These are phyloP conservation scores for Gallinago stenura DNA, from an alignment of 2,797 vertebrate species.

Conservation along the genomic window DNA sequence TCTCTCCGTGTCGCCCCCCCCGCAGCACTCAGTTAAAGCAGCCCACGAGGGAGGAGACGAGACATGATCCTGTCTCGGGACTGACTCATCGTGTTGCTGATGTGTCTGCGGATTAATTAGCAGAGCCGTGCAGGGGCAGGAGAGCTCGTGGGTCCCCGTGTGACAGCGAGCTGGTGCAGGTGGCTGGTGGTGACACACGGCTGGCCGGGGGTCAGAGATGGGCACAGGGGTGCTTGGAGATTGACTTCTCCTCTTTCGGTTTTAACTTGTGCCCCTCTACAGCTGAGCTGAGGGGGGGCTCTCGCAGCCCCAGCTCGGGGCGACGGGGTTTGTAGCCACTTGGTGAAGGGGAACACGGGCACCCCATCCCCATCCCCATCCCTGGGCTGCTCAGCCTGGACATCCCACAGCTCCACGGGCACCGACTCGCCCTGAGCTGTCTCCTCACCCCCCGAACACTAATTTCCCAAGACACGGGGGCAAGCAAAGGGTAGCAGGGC, in stretches of 20 bases:
- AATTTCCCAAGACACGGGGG: background rate
- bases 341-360: background rate
- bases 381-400: background rate
- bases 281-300: rapidly evolving
- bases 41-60: conserved; percentile 12
- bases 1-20: background rate
- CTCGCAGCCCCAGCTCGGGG: rapidly evolving
- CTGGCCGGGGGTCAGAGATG: background rate
- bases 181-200: rapidly evolving
- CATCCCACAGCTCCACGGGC: background rate
- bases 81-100: conserved; percentile 2
- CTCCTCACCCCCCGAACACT: rapidly evolving
- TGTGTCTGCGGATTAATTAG: background rate
- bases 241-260: rapidly evolving
- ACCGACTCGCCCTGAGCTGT: background rate
- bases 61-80: background rate
- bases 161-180: background rate
- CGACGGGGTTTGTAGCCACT: rapidly evolving
- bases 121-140: background rate
- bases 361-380: background rate
- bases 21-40: background rate
- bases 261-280: no score
- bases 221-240: rapidly evolving
- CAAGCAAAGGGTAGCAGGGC: conserved; percentile 2
- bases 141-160: background rate